Percentiles rank a stretch among this genome's conserved stretches.
Conservation (phyloP, 2,888 invertebrate species). For the Chrysomela aeneicollis region DNA sequence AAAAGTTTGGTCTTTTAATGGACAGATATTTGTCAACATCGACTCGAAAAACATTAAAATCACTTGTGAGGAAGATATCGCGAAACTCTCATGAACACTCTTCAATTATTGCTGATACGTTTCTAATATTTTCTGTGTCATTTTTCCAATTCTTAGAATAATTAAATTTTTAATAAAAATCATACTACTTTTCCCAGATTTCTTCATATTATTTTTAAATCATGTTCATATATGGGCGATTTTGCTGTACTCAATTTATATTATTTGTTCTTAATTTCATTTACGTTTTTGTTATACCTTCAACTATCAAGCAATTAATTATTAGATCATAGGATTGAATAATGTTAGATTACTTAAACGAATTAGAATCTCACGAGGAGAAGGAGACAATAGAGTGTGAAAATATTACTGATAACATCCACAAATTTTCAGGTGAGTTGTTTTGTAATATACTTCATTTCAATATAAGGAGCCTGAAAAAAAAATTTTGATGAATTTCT, state of each 20-base stretch:
- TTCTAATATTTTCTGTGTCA: background rate
- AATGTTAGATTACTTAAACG: conserved; percentile 2
- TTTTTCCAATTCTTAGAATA: no score
- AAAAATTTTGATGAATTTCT: background rate
- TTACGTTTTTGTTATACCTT: no score
- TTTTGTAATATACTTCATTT: conserved; percentile 5
- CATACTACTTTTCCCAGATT: no score
- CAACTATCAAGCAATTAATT: no score
- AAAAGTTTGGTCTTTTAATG: conserved; percentile 3
- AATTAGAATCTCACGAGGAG: conserved; percentile 4
- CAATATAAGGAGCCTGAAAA: background rate
- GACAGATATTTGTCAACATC: conserved; percentile 1
- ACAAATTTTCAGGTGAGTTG: conserved; percentile 11
- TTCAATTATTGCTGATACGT: background rate
- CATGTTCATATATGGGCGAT: no score
- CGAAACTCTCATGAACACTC: background rate
- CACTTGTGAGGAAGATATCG: conserved; percentile 3
- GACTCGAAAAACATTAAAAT: conserved; percentile 11
- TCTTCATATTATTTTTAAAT: no score
- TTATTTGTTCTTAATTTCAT: no score
- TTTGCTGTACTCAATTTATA: no score
- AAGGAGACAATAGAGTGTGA: background rate
- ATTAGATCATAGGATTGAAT: background rate
- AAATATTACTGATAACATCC: conserved; percentile 4
- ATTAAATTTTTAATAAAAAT: no score